Base-by-base conservation (phyloP, 2,797 vertebrate species). In the Pteropus rufus region DNA sequence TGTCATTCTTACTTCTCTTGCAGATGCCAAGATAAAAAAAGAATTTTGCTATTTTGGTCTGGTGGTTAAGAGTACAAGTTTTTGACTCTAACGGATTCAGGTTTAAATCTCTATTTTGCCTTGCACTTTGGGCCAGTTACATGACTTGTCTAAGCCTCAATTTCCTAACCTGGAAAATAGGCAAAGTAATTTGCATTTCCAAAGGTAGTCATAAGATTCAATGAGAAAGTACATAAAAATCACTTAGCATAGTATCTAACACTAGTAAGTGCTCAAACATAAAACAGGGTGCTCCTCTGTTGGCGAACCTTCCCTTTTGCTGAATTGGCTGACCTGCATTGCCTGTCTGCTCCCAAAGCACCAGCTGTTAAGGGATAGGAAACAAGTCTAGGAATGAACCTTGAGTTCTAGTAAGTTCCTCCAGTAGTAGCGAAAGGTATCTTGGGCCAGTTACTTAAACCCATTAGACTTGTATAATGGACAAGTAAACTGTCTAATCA, bases 21-120 rank as follows among this genome's bases (percentile, higher is more conserved):
- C 2, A 91, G 88, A 91, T 70, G 72, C 44, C 76, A 93, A 69
- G 72, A 82, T 88, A 64, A 94, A 75, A 75, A 91, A 77, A 69
- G 76, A 88, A 88, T 86, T 82, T 49, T 69, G 69, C 56, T 65
- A 0, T 75, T 92, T 96, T 90, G 60, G 69, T 79, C n/a, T 93
- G 41, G 31, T 84, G 60, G 44, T 92, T 90, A 89, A 81, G 67
- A 82, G 67, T 10, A 7, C 52, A 70, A 19, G 46, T 81, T 83
- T 96, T 73, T 72, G 65, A 92, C 79, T 60, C 19, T 31, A 12
- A 80, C 19, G 60, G 67, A 75, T 76, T n/a, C 31, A 70, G 72
- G 64, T 70, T 90, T 82, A 85, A 92, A 82, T 93, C 34, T 95
- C 16, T 26, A 24, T 60, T 94, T 31, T 73, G 39, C 19, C 21